Evolutionary conservation across 1,140 invertebrate genomes (phyloP), one percentile per base, ranked within the genome.

Genomic region (Centruroides vittatus): DNA sequence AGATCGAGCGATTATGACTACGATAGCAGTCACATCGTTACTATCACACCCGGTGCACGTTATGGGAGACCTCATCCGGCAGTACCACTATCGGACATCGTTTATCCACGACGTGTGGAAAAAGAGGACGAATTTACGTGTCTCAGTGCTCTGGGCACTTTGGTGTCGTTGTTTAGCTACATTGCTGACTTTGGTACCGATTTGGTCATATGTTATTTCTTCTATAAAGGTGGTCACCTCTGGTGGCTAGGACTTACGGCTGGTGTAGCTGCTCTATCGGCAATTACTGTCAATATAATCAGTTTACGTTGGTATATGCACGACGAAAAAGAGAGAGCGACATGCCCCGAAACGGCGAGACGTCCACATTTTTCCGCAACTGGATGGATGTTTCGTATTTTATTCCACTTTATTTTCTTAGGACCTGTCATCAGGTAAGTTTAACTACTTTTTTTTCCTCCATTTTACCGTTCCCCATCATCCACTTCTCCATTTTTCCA

Each of bases 351-450:
- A 23, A 64, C 54, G 53, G 53, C 49, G 11, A 50, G 55, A 52
- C 58, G 61, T 13, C 53, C 54, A 11, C 6, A 60, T 51, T 58
- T 60, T 48, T 55, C 59, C 47, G 4, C 50, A 34, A 54, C 47
- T 56, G 59, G 65, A 57, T 67, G 68, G 69, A 58, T 60, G 6
- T 50, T 65, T 47, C 59, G 67, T 9, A 59, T 66, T 12, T 47
- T 68, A 3, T 60, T 67, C 57, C 69, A 70, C 41, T 10, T 66
- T 23, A 23, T 68, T 12, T 63, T 68, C 4, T 36, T 70, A 8
- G 69, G 69, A 50, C 68, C 67, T 34, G 35, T 68, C n/a, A 55
- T 65, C n/a, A 63, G 68, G 68, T 70, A 50, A 65, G 53, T 35
- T 35, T 57, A 61, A 36, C 12, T 55, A 23, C 41, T 41, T 41